phyloP scores from a whole-genome alignment of 2,113 vertebrate genomes.

The Cebus imitator region DNA sequence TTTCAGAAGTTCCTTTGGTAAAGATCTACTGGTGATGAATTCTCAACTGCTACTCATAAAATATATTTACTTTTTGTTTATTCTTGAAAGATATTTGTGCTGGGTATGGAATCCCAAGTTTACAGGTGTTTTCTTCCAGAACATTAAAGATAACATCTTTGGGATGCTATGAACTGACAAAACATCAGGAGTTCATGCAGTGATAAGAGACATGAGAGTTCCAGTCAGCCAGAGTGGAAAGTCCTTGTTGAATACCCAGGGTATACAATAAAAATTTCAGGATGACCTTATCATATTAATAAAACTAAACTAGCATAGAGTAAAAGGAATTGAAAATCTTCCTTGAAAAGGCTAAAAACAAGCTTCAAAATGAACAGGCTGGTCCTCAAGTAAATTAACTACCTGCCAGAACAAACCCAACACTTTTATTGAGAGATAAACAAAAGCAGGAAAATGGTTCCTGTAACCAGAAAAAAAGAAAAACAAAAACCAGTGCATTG shows the following conservation, averaged over 20 bases:
- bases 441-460: not conserved
- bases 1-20: not conserved
- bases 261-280: not conserved
- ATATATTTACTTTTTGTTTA: not conserved
- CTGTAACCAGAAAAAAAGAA: not conserved
- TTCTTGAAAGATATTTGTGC: not conserved
- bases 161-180: not conserved
- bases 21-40: not conserved
- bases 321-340: not conserved
- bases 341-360: not conserved
- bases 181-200: not conserved
- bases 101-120: not conserved
- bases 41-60: not conserved
- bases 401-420: not conserved
- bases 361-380: not conserved
- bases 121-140: not conserved
- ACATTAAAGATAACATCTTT: not conserved
- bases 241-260: not conserved
- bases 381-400: not conserved
- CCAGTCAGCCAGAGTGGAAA: not conserved
- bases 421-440: not conserved
- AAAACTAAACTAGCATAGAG: not conserved
- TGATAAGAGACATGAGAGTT: not conserved
- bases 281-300: not conserved
- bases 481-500: not conserved